Evolutionary conservation across 2,888 invertebrate genomes (phyloP), one percentile per base, ranked within the genome.

Genomic region (Lasioglossum leucozonium): DNA sequence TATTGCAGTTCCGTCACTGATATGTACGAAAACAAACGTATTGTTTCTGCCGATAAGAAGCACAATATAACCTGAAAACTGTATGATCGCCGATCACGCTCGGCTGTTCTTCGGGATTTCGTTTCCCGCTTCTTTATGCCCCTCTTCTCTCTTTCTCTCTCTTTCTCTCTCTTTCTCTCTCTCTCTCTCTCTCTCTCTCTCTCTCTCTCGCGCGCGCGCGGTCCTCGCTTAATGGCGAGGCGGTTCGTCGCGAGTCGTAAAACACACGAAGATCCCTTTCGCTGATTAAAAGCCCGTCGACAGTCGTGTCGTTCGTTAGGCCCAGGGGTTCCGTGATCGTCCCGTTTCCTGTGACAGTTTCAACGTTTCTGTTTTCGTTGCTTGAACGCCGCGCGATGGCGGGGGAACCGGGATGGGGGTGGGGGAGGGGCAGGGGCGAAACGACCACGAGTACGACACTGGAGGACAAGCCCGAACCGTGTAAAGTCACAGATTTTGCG

Each of bases 261-360:
- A 87, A 87, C 89, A 87, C 89, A 88, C 72, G 79, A 83, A 87
- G 90, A 90, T 90, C 80, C 85, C 84, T 89, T 77, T 72, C 80
- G 76, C 80, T 83, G 90, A 90, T 90, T 90, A 88, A 84, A 85
- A 74, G 79, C 55, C 82, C 86, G 82, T 88, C 87, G 83, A 81
- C 87, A 82, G 81, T 85, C 85, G 77, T 71, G 88, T 85, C 76
- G 81, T 86, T 84, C 77, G 77, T 86, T 79, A 76, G 58, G 44
- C 69, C 67, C 47, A 44, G 72, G 72, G 62, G 71, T 83, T 79
- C 72, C 83, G 67, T 65, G 77, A 81, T 69, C 81, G 73, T 77
- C 69, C 65, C 72, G 47, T 83, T 83, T 83, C 83, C 83, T 77
- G 81, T 71, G 69, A 77, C 77, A 82, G 44, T 84, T 81, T 34